Conservation (phyloP, 2,888 invertebrate genomes). For the Arenicola marina region DNA sequence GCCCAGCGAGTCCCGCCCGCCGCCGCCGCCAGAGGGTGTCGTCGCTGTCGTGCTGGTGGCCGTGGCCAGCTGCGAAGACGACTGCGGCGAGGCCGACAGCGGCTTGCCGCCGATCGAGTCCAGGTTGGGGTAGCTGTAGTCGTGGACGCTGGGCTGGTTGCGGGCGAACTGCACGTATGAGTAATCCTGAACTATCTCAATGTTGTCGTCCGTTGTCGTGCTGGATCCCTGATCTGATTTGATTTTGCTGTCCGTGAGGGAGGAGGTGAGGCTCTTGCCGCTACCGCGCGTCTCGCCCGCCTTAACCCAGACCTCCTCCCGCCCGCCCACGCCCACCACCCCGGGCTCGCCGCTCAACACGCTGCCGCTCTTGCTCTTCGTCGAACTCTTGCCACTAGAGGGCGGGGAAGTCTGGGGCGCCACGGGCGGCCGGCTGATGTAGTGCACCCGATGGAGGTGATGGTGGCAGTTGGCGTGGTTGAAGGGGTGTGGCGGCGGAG, state of each 20-base stretch:
- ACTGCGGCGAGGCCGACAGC: slow-evolving; percentile 42
- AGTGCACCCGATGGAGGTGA: slow-evolving; percentile 68
- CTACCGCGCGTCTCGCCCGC: no score
- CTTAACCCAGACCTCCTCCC: slow-evolving; percentile 24
- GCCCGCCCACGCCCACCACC: neutral
- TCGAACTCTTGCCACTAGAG: slow-evolving; percentile 5
- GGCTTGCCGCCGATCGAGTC: slow-evolving; percentile 47
- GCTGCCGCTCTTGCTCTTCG: slow-evolving; percentile 4
- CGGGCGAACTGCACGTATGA: slow-evolving; percentile 75
- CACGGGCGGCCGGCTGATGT: slow-evolving; percentile 39
- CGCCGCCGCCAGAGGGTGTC: neutral
- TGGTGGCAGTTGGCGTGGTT: slow-evolving; percentile 6
- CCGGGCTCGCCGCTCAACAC: neutral
- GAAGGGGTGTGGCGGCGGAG: no score
- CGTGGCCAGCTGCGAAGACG: neutral
- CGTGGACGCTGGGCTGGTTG: slow-evolving; percentile 72
- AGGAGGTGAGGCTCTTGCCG: neutral
- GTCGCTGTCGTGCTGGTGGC: neutral
- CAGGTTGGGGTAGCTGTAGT: slow-evolving; percentile 81
- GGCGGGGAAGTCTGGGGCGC: slow-evolving; percentile 4
- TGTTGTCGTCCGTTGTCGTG: slow-evolving; percentile 21
- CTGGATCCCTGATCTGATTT: slow-evolving; percentile 17
- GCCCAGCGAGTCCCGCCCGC: slow-evolving; percentile 43
- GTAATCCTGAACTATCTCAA: slow-evolving; percentile 23
- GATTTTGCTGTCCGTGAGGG: slow-evolving; percentile 9